Evolutionary conservation across 1,140 invertebrate genomes (phyloP).

Genomic region (Apis florea): DNA sequence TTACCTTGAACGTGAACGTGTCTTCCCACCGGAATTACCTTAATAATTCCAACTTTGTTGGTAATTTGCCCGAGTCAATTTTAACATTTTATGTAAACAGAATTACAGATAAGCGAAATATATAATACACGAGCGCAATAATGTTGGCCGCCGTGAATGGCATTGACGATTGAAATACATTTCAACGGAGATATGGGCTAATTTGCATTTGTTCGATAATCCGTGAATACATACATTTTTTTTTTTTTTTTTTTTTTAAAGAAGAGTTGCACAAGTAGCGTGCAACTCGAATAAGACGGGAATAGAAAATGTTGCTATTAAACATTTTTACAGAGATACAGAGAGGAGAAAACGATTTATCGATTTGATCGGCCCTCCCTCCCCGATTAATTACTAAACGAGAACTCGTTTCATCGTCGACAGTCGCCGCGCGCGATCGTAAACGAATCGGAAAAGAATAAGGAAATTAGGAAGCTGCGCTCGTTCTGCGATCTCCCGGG

Average conservation of each 20-base stretch:
- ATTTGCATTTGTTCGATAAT: background rate
- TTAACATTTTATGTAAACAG: background rate
- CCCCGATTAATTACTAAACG: background rate
- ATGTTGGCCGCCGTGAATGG: background rate
- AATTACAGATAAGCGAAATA: background rate
- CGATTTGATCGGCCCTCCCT: background rate
- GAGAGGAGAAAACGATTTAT: background rate
- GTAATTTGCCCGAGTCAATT: background rate
- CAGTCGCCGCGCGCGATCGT: too few species aligned
- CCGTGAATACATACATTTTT: too few species aligned
- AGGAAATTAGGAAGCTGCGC: conserved; percentile 9
- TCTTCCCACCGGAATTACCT: background rate
- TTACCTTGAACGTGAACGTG: too few species aligned
- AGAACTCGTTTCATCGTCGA: background rate
- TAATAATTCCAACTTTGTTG: background rate
- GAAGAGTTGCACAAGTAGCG: too few species aligned
- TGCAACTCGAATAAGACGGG: too few species aligned
- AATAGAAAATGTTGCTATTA: too few species aligned
- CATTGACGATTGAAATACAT: background rate
- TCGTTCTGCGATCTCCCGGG: background rate
- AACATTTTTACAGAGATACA: too few species aligned
- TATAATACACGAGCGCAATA: too few species aligned
- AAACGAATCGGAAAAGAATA: conserved; percentile 3
- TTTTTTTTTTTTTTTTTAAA: too few species aligned
- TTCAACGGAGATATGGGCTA: background rate